These are phyloP conservation scores for Bovichtus variegatus DNA, from an alignment of 2,797 vertebrate species.

Conservation along the genomic window DNA sequence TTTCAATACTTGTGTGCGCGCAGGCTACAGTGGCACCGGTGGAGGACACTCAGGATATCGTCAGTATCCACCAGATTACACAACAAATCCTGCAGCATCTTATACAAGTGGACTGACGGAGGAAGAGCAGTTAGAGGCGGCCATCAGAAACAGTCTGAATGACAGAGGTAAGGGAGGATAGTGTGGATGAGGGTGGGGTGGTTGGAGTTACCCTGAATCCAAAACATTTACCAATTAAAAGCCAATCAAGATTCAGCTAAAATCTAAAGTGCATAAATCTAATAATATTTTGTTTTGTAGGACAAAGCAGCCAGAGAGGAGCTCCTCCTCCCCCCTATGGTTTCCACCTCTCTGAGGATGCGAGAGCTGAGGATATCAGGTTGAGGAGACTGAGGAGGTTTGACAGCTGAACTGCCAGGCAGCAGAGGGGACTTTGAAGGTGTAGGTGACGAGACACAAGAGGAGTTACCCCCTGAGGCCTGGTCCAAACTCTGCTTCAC, in stretches of 20 bases:
- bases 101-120: conserved; percentile 89
- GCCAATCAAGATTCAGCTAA: neutral
- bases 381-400: conserved; percentile 78
- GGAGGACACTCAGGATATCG: conserved; percentile 20
- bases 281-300: conserved; percentile 51
- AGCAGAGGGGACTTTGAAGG: neutral
- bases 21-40: conserved; percentile 64
- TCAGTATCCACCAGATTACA: conserved; percentile 50
- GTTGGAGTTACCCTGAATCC: neutral
- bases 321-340: conserved; percentile 62
- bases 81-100: neutral
- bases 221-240: neutral
- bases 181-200: neutral
- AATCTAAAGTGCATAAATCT: neutral
- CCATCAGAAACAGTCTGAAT: conserved; percentile 90
- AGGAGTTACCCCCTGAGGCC: neutral
- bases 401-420: conserved; percentile 58
- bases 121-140: conserved; percentile 90
- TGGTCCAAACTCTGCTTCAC: neutral
- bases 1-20: neutral
- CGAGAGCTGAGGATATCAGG: conserved; percentile 73
- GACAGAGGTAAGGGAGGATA: conserved; percentile 84
- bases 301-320: conserved; percentile 18
- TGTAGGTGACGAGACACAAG: neutral
- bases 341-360: conserved; percentile 55